These are phyloP conservation scores for Phenganax marumi DNA, from an alignment of 92 coral and sea anemone genomes.

Conservation along the genomic window DNA sequence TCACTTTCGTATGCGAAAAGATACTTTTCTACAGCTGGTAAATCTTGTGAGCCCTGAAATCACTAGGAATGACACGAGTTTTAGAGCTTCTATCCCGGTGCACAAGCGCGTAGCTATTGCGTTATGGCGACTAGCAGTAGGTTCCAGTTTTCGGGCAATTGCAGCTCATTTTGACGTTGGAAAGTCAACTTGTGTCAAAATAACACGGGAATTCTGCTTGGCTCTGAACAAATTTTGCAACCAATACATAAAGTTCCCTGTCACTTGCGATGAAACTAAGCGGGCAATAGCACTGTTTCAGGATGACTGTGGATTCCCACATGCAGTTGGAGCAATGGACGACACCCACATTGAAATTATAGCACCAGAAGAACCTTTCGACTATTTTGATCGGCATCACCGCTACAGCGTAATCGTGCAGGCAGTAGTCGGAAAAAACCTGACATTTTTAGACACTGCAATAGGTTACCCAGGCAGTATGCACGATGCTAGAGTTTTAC, in stretches of 20 bases:
- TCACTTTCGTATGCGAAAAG: conserved; percentile 61
- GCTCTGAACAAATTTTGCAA: conserved; percentile 48
- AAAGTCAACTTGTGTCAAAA: conserved; percentile 60
- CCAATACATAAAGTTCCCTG: conserved; percentile 52
- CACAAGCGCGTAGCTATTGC: conserved; percentile 65
- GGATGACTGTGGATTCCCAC: conserved; percentile 52
- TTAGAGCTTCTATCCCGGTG: conserved; percentile 45
- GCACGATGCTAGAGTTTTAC: conserved; percentile 57
- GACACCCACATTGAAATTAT: too few relatives aligned
- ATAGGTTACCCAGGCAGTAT: conserved; percentile 61
- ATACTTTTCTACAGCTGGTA: conserved; percentile 54
- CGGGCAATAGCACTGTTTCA: conserved; percentile 51
- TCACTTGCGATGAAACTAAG: conserved; percentile 32
- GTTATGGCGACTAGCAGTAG: conserved; percentile 61
- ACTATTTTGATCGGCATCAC: conserved; percentile 46
- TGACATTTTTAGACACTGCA: conserved; percentile 49
- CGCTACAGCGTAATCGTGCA: conserved; percentile 54
- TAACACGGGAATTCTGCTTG: conserved; percentile 57
- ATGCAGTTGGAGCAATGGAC: too few relatives aligned
- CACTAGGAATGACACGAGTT: conserved; percentile 39
- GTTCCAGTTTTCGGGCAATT: conserved; percentile 50
- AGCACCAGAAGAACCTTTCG: too few relatives aligned
- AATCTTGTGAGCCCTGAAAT: conserved; percentile 47
- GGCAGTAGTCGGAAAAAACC: conserved; percentile 58
- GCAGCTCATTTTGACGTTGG: conserved; percentile 67